phyloP scores from a whole-genome alignment of 2,797 vertebrate species.

The Melanotaenia nigrans region DNA sequence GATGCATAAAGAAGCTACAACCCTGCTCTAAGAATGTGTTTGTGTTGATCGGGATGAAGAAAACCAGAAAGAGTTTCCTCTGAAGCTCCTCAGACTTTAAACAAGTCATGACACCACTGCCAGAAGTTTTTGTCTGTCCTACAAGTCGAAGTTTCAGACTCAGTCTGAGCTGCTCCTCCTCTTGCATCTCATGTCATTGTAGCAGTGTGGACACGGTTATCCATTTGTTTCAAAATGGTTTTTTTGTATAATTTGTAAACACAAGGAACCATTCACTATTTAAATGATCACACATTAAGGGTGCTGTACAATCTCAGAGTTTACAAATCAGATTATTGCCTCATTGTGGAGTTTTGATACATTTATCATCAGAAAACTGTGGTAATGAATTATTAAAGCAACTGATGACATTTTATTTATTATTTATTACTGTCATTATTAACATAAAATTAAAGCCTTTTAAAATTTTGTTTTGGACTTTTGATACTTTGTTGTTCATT shows the following conservation, averaged over 20 bases:
- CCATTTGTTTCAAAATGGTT: constrained; percentile 67
- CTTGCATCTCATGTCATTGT: constrained; percentile 2
- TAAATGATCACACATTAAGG: constrained; percentile 1
- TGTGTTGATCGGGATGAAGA: not conserved
- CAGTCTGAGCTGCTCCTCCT: constrained; percentile 15
- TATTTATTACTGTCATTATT: constrained; percentile 57
- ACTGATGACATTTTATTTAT: constrained; percentile 35
- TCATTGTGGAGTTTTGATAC: constrained; percentile 35
- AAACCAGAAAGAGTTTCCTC: not conserved
- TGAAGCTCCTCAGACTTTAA: not conserved
- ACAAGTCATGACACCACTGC: constrained; percentile 23
- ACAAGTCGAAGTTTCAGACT: not conserved
- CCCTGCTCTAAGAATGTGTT: not conserved
- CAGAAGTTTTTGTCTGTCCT: constrained; percentile 20
- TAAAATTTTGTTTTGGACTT: not conserved
- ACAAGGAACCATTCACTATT: constrained; percentile 16
- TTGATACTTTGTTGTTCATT: not conserved
- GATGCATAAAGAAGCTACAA: constrained; percentile 75
- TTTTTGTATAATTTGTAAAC: constrained; percentile 52
- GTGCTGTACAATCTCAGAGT: constrained; percentile 42
- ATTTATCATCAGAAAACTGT: constrained; percentile 25
- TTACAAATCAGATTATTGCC: constrained; percentile 49
- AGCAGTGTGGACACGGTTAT: constrained; percentile 32
- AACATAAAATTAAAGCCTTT: constrained; percentile 48
- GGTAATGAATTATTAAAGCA: constrained; percentile 18